These are phyloP conservation scores for Drosophila orena DNA, from an alignment of 1,140 invertebrate species.

Conservation along the genomic window DNA sequence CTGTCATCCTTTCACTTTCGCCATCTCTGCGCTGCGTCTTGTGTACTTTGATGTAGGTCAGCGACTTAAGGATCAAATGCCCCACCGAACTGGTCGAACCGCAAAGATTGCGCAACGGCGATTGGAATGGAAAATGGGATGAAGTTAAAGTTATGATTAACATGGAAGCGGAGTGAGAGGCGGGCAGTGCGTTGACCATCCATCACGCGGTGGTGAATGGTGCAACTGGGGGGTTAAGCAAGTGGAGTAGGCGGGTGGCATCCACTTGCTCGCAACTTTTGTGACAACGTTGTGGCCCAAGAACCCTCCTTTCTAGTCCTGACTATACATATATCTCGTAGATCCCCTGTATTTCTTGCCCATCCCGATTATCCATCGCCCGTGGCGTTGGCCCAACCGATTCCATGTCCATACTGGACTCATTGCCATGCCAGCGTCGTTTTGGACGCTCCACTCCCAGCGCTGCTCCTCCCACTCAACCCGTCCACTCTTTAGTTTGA, in stretches of 20 bases:
- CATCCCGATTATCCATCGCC: too few relatives aligned
- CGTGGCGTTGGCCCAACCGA: too few relatives aligned
- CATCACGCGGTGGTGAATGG: conserved; percentile 27
- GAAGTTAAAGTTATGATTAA: conserved; percentile 23
- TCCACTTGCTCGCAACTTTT: neutral
- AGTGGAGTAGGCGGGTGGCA: neutral
- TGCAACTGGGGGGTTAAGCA: conserved; percentile 1
- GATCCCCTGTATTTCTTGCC: too few relatives aligned
- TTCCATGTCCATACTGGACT: conserved; percentile 11
- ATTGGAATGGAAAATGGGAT: conserved; percentile 35
- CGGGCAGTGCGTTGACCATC: conserved; percentile 30
- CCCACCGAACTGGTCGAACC: conserved; percentile 29
- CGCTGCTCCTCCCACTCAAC: neutral
- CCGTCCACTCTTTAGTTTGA: conserved; percentile 2
- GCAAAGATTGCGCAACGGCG: conserved; percentile 27
- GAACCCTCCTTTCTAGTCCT: too few relatives aligned
- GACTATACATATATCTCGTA: too few relatives aligned
- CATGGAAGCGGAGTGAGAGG: neutral
- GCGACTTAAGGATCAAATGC: conserved; percentile 57
- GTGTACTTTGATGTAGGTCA: conserved; percentile 47
- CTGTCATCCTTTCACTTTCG: conserved; percentile 56
- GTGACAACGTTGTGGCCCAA: too few relatives aligned
- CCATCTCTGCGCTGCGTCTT: conserved; percentile 17
- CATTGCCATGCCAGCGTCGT: conserved; percentile 47
- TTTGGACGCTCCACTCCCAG: conserved; percentile 5